Base-by-base conservation (phyloP, 2,113 vertebrate genomes). In the Platycercus adscitus region DNA sequence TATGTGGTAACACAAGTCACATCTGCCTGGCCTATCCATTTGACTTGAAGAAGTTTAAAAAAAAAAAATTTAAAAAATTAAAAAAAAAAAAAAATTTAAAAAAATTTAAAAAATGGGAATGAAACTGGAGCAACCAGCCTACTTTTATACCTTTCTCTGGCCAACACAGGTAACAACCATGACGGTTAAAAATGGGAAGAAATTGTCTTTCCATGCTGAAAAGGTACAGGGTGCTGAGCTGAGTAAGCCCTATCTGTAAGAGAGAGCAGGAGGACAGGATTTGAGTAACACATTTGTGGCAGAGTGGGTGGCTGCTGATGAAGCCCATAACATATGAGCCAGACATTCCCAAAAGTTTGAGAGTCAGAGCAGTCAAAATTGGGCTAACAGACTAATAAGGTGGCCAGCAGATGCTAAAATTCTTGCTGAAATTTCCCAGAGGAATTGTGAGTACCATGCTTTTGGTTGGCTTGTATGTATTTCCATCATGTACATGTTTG, bases 61-160 rank as follows among this genome's bases (percentile, higher is more conserved):
- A 37, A 16, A 33, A 43, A 28, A 17, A 19, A n/a, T n/a, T n/a
- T n/a, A n/a, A n/a, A n/a, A n/a, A n/a, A n/a, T n/a, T n/a, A n/a
- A n/a, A n/a, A n/a, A n/a, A n/a, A n/a, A n/a, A n/a, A n/a, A n/a
- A n/a, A n/a, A n/a, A n/a, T n/a, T n/a, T n/a, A n/a, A n/a, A n/a
- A n/a, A 24, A 2, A 4, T 11, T 23, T 28, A 53, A 35, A 39
- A 23, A 5, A 9, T 53, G 7, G 11, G 60, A 35, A 35, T n/a
- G 16, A 7, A 46, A 43, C 6, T 0, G 0, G 12, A 70, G 0
- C 6, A 73, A 14, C 3, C 13, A 81, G 7, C 3, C 10, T 58
- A 20, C 35, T 53, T 73, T 80, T 76, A 58, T 35, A 43, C 14
- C 14, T 64, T n/a, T 7, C 19, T 39, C 23, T 65, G 15, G 7